Evolutionary conservation across 1,140 invertebrate species (phyloP).

Genomic region (Wasmannia auropunctata): DNA sequence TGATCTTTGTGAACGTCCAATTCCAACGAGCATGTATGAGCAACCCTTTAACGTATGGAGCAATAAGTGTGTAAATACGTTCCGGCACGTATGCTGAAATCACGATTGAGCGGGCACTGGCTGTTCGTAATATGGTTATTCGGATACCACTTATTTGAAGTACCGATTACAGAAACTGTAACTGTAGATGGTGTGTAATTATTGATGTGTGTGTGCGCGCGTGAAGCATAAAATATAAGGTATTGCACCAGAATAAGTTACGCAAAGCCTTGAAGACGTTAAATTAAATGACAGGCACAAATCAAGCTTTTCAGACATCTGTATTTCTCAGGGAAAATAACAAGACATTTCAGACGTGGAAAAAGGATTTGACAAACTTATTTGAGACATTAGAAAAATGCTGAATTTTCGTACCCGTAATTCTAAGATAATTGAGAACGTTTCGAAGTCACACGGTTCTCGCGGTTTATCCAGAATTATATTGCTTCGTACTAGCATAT

Average conservation of each 20-base stretch:
- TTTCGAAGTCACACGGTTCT: neutral
- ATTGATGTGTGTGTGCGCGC: no score
- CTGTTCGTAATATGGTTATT: conserved; percentile 46
- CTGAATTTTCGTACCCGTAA: neutral
- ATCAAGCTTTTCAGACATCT: neutral
- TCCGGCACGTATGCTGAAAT: conserved; percentile 33
- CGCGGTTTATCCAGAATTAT: neutral
- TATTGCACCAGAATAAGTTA: neutral
- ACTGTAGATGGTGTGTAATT: neutral
- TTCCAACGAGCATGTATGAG: conserved; percentile 42
- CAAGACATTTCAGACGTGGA: neutral
- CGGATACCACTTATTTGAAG: conserved; percentile 44
- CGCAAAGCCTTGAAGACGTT: neutral
- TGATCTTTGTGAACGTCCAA: conserved; percentile 66
- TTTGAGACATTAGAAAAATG: neutral
- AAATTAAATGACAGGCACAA: neutral
- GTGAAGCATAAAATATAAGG: neutral
- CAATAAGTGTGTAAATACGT: conserved; percentile 54
- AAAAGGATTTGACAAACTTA: neutral
- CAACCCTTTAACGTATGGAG: conserved; percentile 46
- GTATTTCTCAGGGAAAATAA: neutral
- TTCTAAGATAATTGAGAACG: neutral
- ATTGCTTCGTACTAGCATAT: conserved; percentile 9
- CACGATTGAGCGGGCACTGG: conserved; percentile 20
- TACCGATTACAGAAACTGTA: conserved; percentile 16